Evolutionary conservation across 2,888 invertebrate genomes (phyloP), one percentile per base, ranked within the genome.

Genomic region (Drosophila mimica): DNA sequence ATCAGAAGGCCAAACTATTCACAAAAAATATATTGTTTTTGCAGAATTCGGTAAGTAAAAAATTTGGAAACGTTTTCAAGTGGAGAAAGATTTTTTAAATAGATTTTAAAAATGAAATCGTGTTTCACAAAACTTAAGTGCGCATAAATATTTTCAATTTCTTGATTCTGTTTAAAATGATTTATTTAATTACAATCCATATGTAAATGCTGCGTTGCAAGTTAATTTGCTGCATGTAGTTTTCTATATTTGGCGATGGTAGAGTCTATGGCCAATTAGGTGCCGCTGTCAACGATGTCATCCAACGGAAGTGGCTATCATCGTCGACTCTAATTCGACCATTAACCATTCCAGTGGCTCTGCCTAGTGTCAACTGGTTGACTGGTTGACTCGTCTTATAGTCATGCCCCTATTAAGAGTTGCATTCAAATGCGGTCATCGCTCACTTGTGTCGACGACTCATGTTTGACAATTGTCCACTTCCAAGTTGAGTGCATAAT

Each of bases 391-490:
- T 46, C 46, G 58, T 59, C 61, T 36, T 34, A 20, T 33, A 63
- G 71, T 52, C 67, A 48, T 48, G 38, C 15, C 76, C 61, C 52
- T 65, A 76, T 69, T 79, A 63, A 81, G 78, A 58, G 62, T 60
- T 66, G 60, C 60, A 67, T 66, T 65, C 56, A 46, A 79, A 79
- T 81, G 78, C 78, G 78, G 81, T 80, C 81, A 80, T 63, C 70
- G 70, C 30, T 69, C 62, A 79, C 67, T 79, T 81, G 15, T 46
- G 38, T 3, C 17, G 4, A 38, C 36, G 17, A 30, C n/a, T 1
- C 56, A 54, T 72, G 83, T 70, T 66, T 34, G 64, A 76, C 85
- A 89, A 89, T 76, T 84, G 76, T 62, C 61, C 62, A 67, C 70
- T 65, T 79, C 60, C 77, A 79, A 65, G 20, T 76, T 13, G 62